Conservation (phyloP, 2,113 vertebrate genomes). For the Podarcis raffonei region DNA sequence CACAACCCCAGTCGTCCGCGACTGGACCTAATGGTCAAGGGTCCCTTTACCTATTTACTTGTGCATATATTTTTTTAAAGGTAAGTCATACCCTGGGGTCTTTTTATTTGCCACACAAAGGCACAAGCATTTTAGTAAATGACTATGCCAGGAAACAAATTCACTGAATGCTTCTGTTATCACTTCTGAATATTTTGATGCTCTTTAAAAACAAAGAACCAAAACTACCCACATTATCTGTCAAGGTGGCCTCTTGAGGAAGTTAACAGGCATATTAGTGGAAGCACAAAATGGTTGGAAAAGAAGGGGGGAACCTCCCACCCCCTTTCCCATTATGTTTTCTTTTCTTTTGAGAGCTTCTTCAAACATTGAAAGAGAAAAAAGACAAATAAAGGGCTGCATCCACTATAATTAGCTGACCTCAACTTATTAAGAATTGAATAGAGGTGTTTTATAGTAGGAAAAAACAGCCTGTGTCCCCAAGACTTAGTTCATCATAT, state of each 20-base stretch:
- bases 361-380: conserved; percentile 14
- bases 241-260: neutral
- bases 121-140: neutral
- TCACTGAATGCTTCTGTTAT: neutral
- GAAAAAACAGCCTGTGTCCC: conserved; percentile 18
- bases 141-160: neutral
- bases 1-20: too few relatives aligned
- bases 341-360: neutral
- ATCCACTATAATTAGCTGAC: conserved; percentile 23
- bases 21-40: too few relatives aligned
- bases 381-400: conserved; percentile 20
- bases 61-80: neutral
- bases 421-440: conserved; percentile 18
- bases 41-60: neutral
- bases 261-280: neutral
- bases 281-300: neutral
- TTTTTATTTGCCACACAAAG: neutral
- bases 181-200: neutral
- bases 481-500: conserved; percentile 37
- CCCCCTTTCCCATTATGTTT: neutral
- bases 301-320: neutral
- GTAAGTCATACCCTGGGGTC: neutral
- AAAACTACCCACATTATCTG: neutral
- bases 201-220: neutral
- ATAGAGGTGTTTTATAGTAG: conserved; percentile 5